These are phyloP conservation scores for Hydrozoanthus gracilis DNA, from an alignment of 92 coral and sea anemone genomes.

Conservation along the genomic window DNA sequence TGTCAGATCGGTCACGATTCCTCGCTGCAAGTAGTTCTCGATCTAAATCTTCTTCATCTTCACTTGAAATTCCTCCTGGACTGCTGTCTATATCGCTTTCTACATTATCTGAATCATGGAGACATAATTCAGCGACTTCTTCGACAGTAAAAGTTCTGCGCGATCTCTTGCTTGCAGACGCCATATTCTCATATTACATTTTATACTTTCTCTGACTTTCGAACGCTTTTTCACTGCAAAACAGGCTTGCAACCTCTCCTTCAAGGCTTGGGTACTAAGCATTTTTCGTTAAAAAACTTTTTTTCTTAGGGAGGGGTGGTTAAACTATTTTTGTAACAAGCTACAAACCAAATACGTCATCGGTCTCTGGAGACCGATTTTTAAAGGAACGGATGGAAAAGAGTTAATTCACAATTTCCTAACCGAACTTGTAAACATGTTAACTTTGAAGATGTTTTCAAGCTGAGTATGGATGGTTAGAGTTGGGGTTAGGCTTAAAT, in stretches of 20 bases:
- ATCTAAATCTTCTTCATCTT: constrained; percentile 21
- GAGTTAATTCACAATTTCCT: too few species aligned
- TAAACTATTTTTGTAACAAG: constrained; percentile 3
- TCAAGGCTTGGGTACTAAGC: constrained; percentile 26
- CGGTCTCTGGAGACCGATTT: constrained; percentile 28
- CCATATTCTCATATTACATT: too few species aligned
- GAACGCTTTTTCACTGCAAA: background rate
- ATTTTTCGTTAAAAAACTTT: background rate
- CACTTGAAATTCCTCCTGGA: constrained; percentile 8
- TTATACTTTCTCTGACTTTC: too few species aligned
- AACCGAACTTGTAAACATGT: too few species aligned
- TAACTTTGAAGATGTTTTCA: too few species aligned
- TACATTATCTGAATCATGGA: constrained; percentile 20
- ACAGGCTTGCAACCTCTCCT: constrained; percentile 17
- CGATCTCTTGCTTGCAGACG: too few species aligned
- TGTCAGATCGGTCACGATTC: background rate
- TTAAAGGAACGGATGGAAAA: constrained; percentile 16
- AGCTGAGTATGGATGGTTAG: too few species aligned
- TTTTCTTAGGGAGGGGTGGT: constrained; percentile 18
- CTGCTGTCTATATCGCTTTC: constrained; percentile 24
- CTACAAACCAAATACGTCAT: constrained; percentile 22
- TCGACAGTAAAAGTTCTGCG: background rate
- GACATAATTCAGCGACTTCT: background rate
- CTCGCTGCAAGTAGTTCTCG: constrained; percentile 30
- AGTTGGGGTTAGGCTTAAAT: too few species aligned